A percentile compares a stretch with the other conserved stretches of the same genome.
Evolutionary conservation across 2,113 vertebrate genomes (phyloP).

Genomic region (Zosterops pallidus): DNA sequence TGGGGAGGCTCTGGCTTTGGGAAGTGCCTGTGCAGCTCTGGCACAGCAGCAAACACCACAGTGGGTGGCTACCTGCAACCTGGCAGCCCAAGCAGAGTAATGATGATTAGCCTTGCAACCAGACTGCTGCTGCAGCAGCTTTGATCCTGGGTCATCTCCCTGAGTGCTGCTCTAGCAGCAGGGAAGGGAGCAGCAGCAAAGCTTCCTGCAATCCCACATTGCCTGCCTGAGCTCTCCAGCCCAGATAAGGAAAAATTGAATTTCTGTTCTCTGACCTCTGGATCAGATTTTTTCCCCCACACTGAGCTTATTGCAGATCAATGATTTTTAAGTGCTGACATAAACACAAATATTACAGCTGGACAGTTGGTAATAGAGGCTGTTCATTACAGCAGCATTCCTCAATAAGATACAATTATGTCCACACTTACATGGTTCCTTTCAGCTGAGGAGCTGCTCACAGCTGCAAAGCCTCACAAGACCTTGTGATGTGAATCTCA

Average conservation of each 20-base stretch:
- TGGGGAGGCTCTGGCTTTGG: background rate
- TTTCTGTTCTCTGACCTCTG: slow-evolving; percentile 22
- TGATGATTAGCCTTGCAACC: background rate
- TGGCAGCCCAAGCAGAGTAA: background rate
- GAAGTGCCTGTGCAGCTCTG: background rate
- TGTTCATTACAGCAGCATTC: slow-evolving; percentile 30
- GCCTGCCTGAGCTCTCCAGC: background rate
- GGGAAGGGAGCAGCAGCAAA: background rate
- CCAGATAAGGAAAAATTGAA: background rate
- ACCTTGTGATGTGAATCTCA: background rate
- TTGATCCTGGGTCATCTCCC: background rate
- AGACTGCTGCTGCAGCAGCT: background rate
- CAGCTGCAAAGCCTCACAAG: background rate
- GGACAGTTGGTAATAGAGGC: slow-evolving; percentile 13
- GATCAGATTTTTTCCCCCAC: background rate
- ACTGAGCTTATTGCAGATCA: slow-evolving; percentile 26
- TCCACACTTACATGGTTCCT: background rate
- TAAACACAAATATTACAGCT: slow-evolving; percentile 56
- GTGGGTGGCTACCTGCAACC: background rate
- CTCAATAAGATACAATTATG: slow-evolving; percentile 17
- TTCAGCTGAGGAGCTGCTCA: background rate
- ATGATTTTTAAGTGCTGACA: slow-evolving; percentile 58
- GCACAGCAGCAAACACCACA: background rate
- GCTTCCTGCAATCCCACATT: background rate
- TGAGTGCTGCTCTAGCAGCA: background rate